Evolutionary conservation across 92 coral and sea anemone species (phyloP).

Genomic region (Phenganax subtilis): DNA sequence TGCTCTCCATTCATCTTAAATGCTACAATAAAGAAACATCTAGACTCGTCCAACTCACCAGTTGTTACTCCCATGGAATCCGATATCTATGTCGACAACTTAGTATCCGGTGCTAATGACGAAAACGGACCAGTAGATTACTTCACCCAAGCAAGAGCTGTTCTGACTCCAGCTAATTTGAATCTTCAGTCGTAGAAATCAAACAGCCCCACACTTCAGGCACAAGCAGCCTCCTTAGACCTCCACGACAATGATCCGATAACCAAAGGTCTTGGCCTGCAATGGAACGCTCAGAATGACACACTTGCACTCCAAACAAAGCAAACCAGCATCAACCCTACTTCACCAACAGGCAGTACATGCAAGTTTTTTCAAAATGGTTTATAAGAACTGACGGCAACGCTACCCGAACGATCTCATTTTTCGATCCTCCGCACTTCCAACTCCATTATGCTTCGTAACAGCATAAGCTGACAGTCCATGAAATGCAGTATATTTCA

Average conservation of each 20-base stretch:
- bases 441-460: background rate
- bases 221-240: constrained; percentile 22
- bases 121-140: constrained; percentile 39
- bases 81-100: no score
- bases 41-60: no score
- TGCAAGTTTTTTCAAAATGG: background rate
- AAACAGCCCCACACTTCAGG: constrained; percentile 34
- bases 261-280: constrained; percentile 36
- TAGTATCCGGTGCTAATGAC: background rate
- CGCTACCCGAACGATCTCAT: background rate
- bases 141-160: constrained; percentile 29
- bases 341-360: background rate
- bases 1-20: no score
- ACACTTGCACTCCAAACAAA: constrained; percentile 9
- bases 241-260: constrained; percentile 29
- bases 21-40: no score
- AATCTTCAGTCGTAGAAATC: constrained; percentile 53
- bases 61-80: no score
- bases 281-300: constrained; percentile 31
- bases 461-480: background rate
- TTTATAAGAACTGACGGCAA: background rate
- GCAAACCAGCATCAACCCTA: background rate
- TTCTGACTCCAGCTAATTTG: constrained; percentile 42
- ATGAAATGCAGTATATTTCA: background rate
- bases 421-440: background rate